These are phyloP conservation scores for Phalloptychus januarius DNA, from an alignment of 2,797 vertebrate species.

Conservation along the genomic window DNA sequence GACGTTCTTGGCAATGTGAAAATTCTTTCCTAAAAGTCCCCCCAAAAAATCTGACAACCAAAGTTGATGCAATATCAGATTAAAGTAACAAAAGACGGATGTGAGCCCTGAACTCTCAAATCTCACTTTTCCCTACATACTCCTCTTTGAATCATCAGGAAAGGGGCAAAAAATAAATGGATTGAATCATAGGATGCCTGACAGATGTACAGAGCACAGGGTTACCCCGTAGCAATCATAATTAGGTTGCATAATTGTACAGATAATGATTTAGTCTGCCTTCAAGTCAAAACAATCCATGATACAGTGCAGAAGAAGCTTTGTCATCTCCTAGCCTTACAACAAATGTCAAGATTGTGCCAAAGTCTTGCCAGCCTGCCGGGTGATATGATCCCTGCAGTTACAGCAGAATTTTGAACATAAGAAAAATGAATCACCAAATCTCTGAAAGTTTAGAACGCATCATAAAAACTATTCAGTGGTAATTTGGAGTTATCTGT, in stretches of 20 bases:
- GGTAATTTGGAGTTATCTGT: background rate
- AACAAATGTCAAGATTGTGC: constrained; percentile 42
- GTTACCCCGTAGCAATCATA: constrained; percentile 59
- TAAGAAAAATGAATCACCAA: background rate
- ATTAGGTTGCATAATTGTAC: constrained; percentile 75
- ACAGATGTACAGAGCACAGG: constrained; percentile 66
- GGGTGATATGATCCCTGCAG: constrained; percentile 20
- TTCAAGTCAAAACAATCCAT: constrained; percentile 61
- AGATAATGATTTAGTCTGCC: constrained; percentile 72
- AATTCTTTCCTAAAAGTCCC: constrained; percentile 24
- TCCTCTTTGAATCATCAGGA: constrained; percentile 35
- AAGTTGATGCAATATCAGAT: constrained; percentile 27
- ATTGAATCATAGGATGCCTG: constrained; percentile 58
- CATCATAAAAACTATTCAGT: background rate
- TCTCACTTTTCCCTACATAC: constrained; percentile 27
- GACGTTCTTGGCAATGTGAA: constrained; percentile 22
- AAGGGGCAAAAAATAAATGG: constrained; percentile 43
- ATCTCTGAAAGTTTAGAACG: constrained; percentile 32
- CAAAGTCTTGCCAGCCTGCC: constrained; percentile 17
- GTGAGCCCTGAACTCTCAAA: constrained; percentile 47
- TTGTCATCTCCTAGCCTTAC: constrained; percentile 45
- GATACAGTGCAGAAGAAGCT: constrained; percentile 53
- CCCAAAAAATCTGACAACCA: constrained; percentile 28
- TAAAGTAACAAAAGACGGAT: constrained; percentile 44
- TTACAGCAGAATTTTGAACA: background rate